phyloP scores from a whole-genome alignment of 2,888 invertebrate species.

The Tetropium fuscum region DNA sequence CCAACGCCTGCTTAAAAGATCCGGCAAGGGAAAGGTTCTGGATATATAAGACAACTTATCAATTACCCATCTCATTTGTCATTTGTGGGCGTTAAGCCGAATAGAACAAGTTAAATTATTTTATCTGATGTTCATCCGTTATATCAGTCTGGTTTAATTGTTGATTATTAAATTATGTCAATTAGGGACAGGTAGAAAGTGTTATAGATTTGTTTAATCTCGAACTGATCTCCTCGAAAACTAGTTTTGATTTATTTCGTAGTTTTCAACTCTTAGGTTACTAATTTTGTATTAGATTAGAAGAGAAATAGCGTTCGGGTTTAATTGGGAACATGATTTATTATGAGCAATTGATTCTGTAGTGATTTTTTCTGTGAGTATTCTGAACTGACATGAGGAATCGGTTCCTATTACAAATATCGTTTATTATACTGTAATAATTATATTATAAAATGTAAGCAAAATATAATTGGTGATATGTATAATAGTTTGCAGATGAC shows the following conservation, averaged over 20 bases:
- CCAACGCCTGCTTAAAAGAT: slow-evolving; percentile 10
- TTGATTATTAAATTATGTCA: slow-evolving; percentile 6
- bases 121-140: slow-evolving; percentile 3
- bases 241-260: neutral
- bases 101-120: slow-evolving; percentile 4
- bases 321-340: too few relatives aligned
- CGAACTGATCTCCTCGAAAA: neutral
- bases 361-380: too few relatives aligned
- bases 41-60: slow-evolving; percentile 6
- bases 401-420: too few relatives aligned
- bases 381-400: too few relatives aligned
- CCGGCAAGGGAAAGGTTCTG: neutral
- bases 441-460: too few relatives aligned
- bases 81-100: neutral
- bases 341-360: too few relatives aligned
- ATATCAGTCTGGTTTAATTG: neutral
- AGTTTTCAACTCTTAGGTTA: too few relatives aligned
- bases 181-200: slow-evolving; percentile 8
- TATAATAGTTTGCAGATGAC: too few relatives aligned
- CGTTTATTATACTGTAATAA: too few relatives aligned
- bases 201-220: neutral
- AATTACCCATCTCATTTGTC: slow-evolving; percentile 11
- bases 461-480: too few relatives aligned
- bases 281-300: too few relatives aligned
- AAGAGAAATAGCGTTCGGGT: too few relatives aligned